Base-by-base conservation (phyloP, 2,888 invertebrate genomes). In the Microplitis manilae region DNA sequence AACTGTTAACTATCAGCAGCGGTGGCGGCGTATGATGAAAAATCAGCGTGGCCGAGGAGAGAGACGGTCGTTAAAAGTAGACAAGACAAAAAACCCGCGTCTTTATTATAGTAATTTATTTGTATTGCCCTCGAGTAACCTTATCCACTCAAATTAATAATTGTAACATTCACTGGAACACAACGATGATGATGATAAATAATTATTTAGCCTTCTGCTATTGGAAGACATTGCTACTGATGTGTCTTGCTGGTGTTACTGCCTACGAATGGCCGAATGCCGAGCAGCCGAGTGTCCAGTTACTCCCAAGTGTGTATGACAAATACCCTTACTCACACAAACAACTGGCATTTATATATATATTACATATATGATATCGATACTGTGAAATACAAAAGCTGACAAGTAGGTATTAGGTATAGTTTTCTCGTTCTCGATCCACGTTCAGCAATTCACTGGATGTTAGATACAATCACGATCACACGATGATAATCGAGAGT, bases 101-200 rank as follows among this genome's bases (percentile, higher is more conserved):
- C 13, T 50, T 50, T 13, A 13, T 50, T 8, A 50, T 50, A 13
- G 30, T 13, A 13, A 50, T 50, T 50, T 13, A 50, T 8, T 50
- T 50, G 8, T 50, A 5, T 50, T 65, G 30, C 20, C 65, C 65
- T 65, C 65, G 20, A 65, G 65, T 65, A 65, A 65, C 65, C 65
- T 50, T 69, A 20, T 69, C 50, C 59, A 69, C 20, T 38, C 15
- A 69, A 68, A 69, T 69, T 69, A 69, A 59, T 69, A 50, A 9
- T 70, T 59, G 70, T 70, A 17, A 70, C 59, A 70, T 20, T 30
- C 59, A 69, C 59, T 39, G 7, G 9, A 50, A 50, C 50, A 50
- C 13, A 13, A 13, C 2, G 50, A 50, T 50, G 50, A 13, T 50
- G 50, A 13, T 50, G 13, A 13, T 50, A 50, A 50, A 50, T 50